Base-by-base conservation (phyloP, 2,888 invertebrate species). In the Tinea trinotella region DNA sequence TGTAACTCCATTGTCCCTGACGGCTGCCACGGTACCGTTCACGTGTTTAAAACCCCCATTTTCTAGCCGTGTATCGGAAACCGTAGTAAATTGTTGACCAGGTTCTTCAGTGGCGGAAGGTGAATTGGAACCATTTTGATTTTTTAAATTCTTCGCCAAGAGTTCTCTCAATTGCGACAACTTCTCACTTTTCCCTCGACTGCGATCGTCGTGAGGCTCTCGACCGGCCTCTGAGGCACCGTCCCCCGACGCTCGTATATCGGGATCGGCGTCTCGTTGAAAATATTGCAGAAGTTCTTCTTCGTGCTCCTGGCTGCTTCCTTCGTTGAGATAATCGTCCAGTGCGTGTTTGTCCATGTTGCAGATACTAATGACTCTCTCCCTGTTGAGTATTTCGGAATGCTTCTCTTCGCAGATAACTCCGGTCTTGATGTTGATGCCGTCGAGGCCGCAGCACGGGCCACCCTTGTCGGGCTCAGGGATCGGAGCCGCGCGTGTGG, bases 281-380 rank as follows among this genome's bases (percentile, higher is more conserved):
- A 94, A 94, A 80, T 94, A 95, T 78, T 93, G 93, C 71, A 93
- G 87, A 63, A 95, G 78, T 77, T 95, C 95, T 68, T 94, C 94
- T 68, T 94, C 94, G 73, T 95, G 94, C 67, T 92, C 93, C 65
- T 93, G 93, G 44, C 91, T 91, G 72, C 90, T 91, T 58, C 92
- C 92, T 59, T 90, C 91, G 71, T 92, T 91, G 60, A 94, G 84
- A 71, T 94, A 94, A 76, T 93, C 94, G 71, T 93, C 93, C 59
- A 94, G 79, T 58, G 92, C 93, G 73, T 94, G 93, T 63, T 93
- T 92, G 70, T 93, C 93, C 67, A 93, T 91, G 62, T 91, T 91
- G 67, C 92, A 91, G 62, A 93, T 90, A 71, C 92, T 92, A 62
- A 91, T 90, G 20, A 92, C 90, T 52, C 92, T 87, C 68, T 92